A percentile compares a stretch with the other conserved stretches of the same genome.
Evolutionary conservation across 2,888 invertebrate genomes (phyloP).

Genomic region (Glaucopsyche alexis): DNA sequence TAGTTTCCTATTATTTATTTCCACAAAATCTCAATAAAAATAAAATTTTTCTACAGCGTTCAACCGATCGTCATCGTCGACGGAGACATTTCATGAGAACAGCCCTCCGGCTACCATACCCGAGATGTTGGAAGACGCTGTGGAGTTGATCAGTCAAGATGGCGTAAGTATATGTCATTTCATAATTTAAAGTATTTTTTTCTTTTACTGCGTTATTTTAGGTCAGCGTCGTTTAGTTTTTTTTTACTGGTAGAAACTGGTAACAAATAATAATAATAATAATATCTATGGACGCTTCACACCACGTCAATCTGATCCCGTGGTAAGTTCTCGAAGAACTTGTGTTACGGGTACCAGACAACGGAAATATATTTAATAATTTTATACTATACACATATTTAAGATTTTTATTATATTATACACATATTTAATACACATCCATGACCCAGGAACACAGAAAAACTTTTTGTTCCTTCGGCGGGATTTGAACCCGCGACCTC

Average conservation of each 20-base stretch:
- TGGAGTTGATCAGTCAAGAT: conserved; percentile 51
- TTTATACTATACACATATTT: too few relatives aligned
- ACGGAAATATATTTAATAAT: too few relatives aligned
- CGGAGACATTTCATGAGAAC: conserved; percentile 43
- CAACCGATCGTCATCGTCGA: conserved; percentile 44
- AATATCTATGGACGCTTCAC: too few relatives aligned
- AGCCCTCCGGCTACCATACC: conserved; percentile 49
- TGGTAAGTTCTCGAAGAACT: too few relatives aligned
- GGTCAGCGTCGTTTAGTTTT: neutral
- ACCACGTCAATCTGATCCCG: too few relatives aligned
- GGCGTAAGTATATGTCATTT: conserved; percentile 49
- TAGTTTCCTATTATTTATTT: neutral
- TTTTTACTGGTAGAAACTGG: neutral
- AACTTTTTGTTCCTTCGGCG: too few relatives aligned
- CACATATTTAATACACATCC: too few relatives aligned
- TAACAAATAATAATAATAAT: too few relatives aligned
- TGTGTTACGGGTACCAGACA: too few relatives aligned
- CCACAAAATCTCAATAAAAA: neutral
- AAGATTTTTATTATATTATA: too few relatives aligned
- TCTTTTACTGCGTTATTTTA: neutral
- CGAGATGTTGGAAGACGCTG: conserved; percentile 47
- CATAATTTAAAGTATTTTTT: neutral
- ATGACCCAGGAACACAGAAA: too few relatives aligned
- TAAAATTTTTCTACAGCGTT: conserved; percentile 41
- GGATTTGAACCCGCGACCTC: too few relatives aligned